Conservation (phyloP, 64 coral and sea anemone species). For the Montipora capricornis region DNA sequence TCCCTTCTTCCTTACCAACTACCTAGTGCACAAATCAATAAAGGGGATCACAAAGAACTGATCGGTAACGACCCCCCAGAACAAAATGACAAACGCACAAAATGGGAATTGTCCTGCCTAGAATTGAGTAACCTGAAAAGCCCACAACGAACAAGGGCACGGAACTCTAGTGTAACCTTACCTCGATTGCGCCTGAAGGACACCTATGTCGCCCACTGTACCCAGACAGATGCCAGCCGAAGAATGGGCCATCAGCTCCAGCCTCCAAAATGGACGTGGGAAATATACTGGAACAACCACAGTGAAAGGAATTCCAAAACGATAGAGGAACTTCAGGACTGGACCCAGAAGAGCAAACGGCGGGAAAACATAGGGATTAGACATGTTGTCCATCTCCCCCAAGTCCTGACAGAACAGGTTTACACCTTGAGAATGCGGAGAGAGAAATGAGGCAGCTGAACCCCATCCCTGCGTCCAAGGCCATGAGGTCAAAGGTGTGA, state of each 20-base stretch:
- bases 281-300: conserved; percentile 3
- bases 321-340: too few species aligned
- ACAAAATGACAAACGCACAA: not conserved
- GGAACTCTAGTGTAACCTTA: too few species aligned
- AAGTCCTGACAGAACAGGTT: conserved; percentile 16
- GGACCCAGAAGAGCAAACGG: too few species aligned
- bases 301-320: not conserved
- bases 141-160: conserved; percentile 29
- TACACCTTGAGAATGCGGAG: not conserved
- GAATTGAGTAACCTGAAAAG: conserved; percentile 12
- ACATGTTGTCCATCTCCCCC: too few species aligned
- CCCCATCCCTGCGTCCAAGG: too few species aligned
- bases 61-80: not conserved
- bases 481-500: too few species aligned
- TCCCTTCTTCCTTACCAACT: not conserved
- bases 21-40: too few species aligned
- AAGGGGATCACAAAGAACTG: not conserved
- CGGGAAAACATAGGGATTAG: too few species aligned
- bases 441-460: not conserved
- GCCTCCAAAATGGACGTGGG: conserved; percentile 22
- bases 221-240: not conserved
- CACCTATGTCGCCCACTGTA: not conserved
- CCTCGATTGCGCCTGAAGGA: too few species aligned
- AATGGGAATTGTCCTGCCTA: not conserved
- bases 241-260: conserved; percentile 13